phyloP scores from a whole-genome alignment of 2,113 vertebrate genomes.

The Rhinoderma darwinii region DNA sequence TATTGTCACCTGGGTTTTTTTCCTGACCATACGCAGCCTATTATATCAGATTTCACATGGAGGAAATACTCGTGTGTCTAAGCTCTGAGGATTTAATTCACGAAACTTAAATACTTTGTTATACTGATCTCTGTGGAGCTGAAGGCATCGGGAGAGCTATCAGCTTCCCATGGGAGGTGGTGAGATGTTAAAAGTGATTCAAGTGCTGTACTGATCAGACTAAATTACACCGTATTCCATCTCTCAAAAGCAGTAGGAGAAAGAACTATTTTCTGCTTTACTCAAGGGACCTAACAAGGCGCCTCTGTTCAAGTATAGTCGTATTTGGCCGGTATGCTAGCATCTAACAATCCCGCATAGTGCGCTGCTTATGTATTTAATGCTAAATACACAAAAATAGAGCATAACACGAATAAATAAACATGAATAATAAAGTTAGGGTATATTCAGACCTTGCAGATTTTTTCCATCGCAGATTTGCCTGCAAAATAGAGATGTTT shows the following conservation, averaged over 20 bases:
- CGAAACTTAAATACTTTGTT: slow-evolving; percentile 22
- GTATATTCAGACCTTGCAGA: too few species aligned
- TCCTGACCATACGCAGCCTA: not conserved
- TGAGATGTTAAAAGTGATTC: slow-evolving; percentile 47
- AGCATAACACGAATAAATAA: not conserved
- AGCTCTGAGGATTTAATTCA: not conserved
- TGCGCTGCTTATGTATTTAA: not conserved
- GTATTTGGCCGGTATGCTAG: not conserved
- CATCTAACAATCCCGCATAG: not conserved
- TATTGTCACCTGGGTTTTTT: slow-evolving; percentile 1
- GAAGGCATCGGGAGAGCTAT: slow-evolving; percentile 22
- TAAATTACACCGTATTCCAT: slow-evolving; percentile 43
- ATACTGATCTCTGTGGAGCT: slow-evolving; percentile 9
- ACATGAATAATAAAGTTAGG: too few species aligned
- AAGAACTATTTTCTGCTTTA: slow-evolving; percentile 12
- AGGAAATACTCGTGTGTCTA: not conserved
- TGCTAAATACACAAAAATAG: not conserved
- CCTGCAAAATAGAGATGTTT: too few species aligned
- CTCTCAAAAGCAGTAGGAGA: slow-evolving; percentile 12
- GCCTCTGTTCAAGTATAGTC: not conserved
- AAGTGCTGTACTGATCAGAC: slow-evolving; percentile 27
- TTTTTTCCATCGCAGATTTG: too few species aligned
- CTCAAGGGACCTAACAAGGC: not conserved
- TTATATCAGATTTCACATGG: not conserved
- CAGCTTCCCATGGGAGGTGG: slow-evolving; percentile 34